phyloP scores from a whole-genome alignment of 2,888 invertebrate genomes.

The Gnatocerus cornutus region DNA sequence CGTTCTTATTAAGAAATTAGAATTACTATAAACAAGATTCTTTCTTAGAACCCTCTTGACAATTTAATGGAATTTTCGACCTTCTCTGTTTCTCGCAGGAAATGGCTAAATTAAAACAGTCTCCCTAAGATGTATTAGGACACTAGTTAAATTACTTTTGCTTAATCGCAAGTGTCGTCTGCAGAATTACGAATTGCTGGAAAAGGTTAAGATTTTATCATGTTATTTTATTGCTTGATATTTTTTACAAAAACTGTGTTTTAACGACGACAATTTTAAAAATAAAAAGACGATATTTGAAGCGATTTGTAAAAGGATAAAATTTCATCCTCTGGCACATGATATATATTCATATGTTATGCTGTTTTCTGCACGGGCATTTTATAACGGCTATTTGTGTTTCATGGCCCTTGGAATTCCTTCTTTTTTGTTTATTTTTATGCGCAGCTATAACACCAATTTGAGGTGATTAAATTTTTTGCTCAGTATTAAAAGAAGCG shows the following conservation, averaged over 20 bases:
- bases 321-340: neutral
- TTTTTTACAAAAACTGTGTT: constrained; percentile 1
- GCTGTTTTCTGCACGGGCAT: neutral
- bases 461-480: neutral
- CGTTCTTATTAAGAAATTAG: constrained; percentile 43
- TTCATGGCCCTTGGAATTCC: neutral
- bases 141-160: constrained; percentile 28
- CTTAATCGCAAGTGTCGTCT: constrained; percentile 11
- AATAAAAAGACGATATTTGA: constrained; percentile 3
- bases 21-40: constrained; percentile 41
- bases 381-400: constrained; percentile 2
- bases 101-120: constrained; percentile 29
- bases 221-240: neutral
- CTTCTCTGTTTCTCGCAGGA: constrained; percentile 9
- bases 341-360: neutral
- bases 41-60: constrained; percentile 21
- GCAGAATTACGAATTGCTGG: neutral
- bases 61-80: constrained; percentile 29
- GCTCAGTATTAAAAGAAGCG: neutral
- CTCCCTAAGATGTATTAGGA: constrained; percentile 25
- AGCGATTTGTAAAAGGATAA: constrained; percentile 5
- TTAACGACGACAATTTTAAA: neutral
- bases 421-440: constrained; percentile 3
- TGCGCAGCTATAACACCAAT: neutral
- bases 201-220: constrained; percentile 8